Percentiles rank a stretch among this genome's conserved stretches.
These are phyloP conservation scores for Paracyclopina nana DNA, from an alignment of 1,140 invertebrate species.

Conservation along the genomic window DNA sequence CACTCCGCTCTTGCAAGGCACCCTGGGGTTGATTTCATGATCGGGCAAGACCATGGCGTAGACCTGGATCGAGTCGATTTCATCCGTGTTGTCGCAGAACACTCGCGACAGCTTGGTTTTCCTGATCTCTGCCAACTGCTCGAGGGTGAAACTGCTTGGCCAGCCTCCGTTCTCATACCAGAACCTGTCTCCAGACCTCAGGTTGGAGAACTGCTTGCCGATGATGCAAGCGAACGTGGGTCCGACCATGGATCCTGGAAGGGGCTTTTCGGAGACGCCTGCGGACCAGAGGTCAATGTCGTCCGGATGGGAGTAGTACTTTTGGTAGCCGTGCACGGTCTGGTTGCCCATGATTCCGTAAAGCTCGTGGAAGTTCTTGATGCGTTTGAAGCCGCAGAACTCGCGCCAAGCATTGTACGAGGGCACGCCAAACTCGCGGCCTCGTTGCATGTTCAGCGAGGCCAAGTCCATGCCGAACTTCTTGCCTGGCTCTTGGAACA, in stretches of 20 bases:
- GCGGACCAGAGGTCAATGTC: conserved; percentile 31
- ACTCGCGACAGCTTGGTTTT: conserved; percentile 33
- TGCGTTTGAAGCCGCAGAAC: conserved; percentile 31
- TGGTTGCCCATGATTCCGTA: conserved; percentile 72
- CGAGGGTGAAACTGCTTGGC: conserved; percentile 30
- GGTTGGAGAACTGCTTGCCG: conserved; percentile 32
- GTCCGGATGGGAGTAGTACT: conserved; percentile 41
- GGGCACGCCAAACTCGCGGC: conserved; percentile 31
- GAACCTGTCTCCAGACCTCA: conserved; percentile 37
- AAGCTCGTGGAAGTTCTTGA: conserved; percentile 55
- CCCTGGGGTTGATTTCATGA: conserved; percentile 45
- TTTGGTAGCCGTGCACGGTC: conserved; percentile 50
- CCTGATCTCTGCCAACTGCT: conserved; percentile 33
- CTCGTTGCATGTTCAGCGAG: conserved; percentile 48
- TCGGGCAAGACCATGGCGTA: conserved; percentile 24
- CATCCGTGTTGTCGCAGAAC: conserved; percentile 37
- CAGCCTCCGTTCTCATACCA: conserved; percentile 36
- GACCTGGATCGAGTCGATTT: conserved; percentile 27
- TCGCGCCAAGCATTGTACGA: conserved; percentile 30
- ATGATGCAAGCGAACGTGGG: conserved; percentile 36
- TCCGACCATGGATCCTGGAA: conserved; percentile 30
- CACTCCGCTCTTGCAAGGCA: conserved; percentile 63
- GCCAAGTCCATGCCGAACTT: conserved; percentile 38
- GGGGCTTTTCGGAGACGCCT: conserved; percentile 28
- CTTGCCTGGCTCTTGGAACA: conserved; percentile 26